Base-by-base conservation (phyloP, 2,797 vertebrate species). In the Sparus aurata region DNA sequence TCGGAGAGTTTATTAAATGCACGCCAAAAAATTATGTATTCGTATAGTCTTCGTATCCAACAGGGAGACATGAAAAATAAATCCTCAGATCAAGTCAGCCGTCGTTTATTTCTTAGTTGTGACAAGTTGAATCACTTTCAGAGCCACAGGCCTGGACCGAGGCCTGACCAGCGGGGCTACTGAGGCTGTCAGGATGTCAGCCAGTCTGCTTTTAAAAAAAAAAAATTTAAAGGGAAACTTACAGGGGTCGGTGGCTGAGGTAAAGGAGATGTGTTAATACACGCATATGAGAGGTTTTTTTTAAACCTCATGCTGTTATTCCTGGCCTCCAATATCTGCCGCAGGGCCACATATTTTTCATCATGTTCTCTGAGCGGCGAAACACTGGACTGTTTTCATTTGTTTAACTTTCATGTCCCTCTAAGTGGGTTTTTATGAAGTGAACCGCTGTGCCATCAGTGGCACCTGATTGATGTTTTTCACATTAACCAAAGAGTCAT, bases 251-350 rank as follows among this genome's bases (percentile, higher is more conserved):
- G 71, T 47, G 61, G 70, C 67, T 46, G 50, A 77, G 41, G 62
- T 65, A 52, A 67, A 66, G 57, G 59, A 72, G 69, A 83, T 72
- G 66, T 89, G 69, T 89, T 82, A 80, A 79, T 77, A 66, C 74
- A 68, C 82, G 80, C 81, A 82, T 82, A 72, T 75, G 47, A 86
- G 49, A 66, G 27, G 1, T 69, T 72, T 79, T 68, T 73, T 77
- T 62, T 62, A 50, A 64, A 73, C 74, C 79, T 76, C 77, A 73
- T 66, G 67, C 67, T 92, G 85, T 93, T 94, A 86, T 93, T 94
- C 20, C 92, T 94, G 93, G 89, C 88, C 57, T 46, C 63, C 27
- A 12, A 46, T 83, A 72, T 90, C 75, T 79, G 78, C 79, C 9
- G 50, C 84, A 70, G 65, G 64, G 78, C 76, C 77, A 77, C 82